Conservation (phyloP, 2,113 vertebrate species). For the Corythaixoides concolor region DNA sequence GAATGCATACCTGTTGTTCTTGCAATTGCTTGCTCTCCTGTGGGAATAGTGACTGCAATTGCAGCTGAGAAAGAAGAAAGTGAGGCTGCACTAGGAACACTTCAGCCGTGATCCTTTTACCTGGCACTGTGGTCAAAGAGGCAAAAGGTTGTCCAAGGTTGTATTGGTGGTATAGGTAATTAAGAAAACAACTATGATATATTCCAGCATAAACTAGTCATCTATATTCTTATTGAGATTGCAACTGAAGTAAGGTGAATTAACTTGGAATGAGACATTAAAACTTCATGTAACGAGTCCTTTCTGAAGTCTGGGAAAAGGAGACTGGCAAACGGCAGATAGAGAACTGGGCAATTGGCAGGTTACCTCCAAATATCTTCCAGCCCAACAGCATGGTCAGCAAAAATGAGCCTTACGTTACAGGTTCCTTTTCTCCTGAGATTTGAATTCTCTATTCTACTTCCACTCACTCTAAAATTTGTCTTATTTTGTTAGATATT, state of each 20-base stretch:
- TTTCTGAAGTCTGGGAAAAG: background rate
- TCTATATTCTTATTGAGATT: constrained; percentile 31
- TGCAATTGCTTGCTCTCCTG: background rate
- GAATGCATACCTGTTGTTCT: background rate
- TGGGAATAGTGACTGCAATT: background rate
- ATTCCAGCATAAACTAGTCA: background rate
- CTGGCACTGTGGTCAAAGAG: background rate
- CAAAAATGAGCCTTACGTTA: background rate
- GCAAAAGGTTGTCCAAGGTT: background rate
- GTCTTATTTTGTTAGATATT: background rate
- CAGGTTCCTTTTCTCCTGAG: background rate
- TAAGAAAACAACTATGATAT: background rate
- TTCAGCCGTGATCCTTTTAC: background rate
- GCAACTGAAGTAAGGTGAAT: constrained; percentile 43
- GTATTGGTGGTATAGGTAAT: background rate
- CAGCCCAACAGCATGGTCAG: background rate
- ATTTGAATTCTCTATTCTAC: background rate
- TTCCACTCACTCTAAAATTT: background rate
- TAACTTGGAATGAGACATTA: background rate
- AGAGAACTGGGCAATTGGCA: background rate
- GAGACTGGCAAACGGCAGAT: background rate
- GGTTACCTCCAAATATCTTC: background rate
- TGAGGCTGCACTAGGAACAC: background rate
- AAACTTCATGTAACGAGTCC: background rate
- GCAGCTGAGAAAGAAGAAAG: background rate